Base-by-base conservation (phyloP, 2,113 vertebrate species). In the Arenaria interpres region DNA sequence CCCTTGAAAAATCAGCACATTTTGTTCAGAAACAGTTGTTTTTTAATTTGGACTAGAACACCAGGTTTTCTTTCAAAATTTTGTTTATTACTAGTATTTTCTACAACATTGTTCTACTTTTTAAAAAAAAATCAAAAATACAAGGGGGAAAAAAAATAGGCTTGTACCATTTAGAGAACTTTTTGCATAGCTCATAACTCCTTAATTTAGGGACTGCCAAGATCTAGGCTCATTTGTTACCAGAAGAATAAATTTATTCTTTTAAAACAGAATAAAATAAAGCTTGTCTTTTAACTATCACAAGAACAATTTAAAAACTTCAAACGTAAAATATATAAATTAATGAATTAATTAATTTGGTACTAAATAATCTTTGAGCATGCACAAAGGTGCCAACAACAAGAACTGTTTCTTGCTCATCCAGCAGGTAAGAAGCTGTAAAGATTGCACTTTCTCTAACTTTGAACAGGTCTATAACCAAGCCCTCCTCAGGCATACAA, bases 31-130 rank as follows among this genome's bases (percentile, higher is more conserved):
- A 90, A 67, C 18, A 1, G 2, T 22, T 53, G 48, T 53, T 53
- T 75, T 37, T 39, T 2, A 56, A 15, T 71, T 71, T 57, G 24
- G 24, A 84, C 35, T 32, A 45, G 21, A n/a, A 72, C 6, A 41
- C 3, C 3, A 30, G 30, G 0, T 0, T 18, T 57, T 77, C 33
- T 43, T 21, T 12, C 12, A 67, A 66, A 41, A 48, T 35, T 25
- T 56, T 76, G 16, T 43, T 84, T 53, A 37, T 23, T 63, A 14
- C 1, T 37, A 39, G 9, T 59, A 56, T 79, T 90, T 90, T 85
- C 54, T 77, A 41, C 13, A 57, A 83, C 8, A 41, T 3, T 22
- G 11, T 18, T 21, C 16, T 46, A 11, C 6, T 73, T n/a, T 30
- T 18, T 9, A 30, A 54, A 2, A 41, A 64, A 88, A 45, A 66